These are phyloP conservation scores for Polydrusus tereticollis DNA, from an alignment of 2,888 invertebrate genomes.

Conservation along the genomic window DNA sequence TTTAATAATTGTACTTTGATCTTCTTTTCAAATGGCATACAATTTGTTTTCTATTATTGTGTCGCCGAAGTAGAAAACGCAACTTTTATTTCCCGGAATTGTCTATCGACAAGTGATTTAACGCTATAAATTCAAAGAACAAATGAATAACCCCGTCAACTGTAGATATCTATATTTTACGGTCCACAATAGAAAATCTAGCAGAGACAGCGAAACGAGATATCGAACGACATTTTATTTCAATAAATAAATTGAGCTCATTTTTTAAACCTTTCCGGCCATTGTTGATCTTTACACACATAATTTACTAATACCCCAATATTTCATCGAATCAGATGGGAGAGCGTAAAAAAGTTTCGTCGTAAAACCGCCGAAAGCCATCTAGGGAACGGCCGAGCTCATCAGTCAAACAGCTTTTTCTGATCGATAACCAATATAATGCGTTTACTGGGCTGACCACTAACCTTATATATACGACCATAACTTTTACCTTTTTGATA, in stretches of 20 bases:
- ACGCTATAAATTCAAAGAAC: constrained; percentile 40
- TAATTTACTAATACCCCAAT: constrained; percentile 51
- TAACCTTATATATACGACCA: constrained; percentile 33
- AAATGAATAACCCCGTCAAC: constrained; percentile 39
- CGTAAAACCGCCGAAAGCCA: constrained; percentile 50
- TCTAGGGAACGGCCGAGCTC: constrained; percentile 45
- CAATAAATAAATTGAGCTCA: constrained; percentile 51
- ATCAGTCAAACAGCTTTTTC: constrained; percentile 49
- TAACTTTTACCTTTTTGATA: constrained; percentile 45
- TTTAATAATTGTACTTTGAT: too few species aligned
- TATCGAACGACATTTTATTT: constrained; percentile 49
- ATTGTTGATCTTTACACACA: constrained; percentile 53
- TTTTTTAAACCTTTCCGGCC: constrained; percentile 47
- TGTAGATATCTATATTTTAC: constrained; percentile 47
- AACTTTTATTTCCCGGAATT: constrained; percentile 42
- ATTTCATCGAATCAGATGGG: constrained; percentile 50
- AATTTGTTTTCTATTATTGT: constrained; percentile 46
- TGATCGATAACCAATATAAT: constrained; percentile 47
- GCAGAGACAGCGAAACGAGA: constrained; percentile 37
- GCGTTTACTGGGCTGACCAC: constrained; percentile 37
- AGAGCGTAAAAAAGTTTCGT: constrained; percentile 50
- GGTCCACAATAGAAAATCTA: constrained; percentile 46
- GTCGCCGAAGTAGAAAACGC: constrained; percentile 34
- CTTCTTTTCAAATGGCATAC: constrained; percentile 25
- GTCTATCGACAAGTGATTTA: constrained; percentile 48